Conservation (phyloP, 2,797 vertebrate species). For the Eulemur albifrons region DNA sequence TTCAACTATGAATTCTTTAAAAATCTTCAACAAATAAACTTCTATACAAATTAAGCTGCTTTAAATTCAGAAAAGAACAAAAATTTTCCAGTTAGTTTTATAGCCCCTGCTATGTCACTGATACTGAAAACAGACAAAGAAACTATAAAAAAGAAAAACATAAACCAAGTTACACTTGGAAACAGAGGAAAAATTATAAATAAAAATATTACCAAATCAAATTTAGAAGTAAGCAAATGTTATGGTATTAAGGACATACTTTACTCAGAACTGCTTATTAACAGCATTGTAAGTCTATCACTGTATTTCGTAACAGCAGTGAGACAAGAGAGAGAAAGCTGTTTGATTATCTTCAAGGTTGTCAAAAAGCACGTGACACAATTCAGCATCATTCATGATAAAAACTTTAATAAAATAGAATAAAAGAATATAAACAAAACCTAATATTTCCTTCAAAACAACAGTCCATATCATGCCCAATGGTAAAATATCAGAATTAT, state of each 20-base stretch:
- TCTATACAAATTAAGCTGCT: not conserved
- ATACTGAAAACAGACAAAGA: not conserved
- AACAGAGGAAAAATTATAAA: not conserved
- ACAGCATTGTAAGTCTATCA: not conserved
- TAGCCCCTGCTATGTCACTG: not conserved
- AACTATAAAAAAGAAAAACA: not conserved
- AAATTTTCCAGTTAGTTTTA: not conserved
- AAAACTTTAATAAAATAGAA: not conserved
- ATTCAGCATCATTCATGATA: not conserved
- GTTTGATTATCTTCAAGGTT: not conserved
- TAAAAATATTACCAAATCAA: not conserved
- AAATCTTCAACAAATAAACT: not conserved
- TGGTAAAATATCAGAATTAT: not conserved
- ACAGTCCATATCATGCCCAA: too few relatives aligned
- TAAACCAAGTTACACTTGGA: not conserved
- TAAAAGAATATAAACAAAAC: not conserved
- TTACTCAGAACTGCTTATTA: not conserved
- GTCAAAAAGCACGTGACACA: not conserved
- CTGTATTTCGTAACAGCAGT: not conserved
- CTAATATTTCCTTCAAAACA: not conserved
- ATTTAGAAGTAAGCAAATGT: not conserved
- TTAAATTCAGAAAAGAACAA: not conserved
- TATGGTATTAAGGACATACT: not conserved
- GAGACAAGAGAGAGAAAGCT: not conserved
- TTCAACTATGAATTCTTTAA: not conserved